Conservation (phyloP, 2,113 vertebrate species). For the Pelodiscus sinensis region DNA sequence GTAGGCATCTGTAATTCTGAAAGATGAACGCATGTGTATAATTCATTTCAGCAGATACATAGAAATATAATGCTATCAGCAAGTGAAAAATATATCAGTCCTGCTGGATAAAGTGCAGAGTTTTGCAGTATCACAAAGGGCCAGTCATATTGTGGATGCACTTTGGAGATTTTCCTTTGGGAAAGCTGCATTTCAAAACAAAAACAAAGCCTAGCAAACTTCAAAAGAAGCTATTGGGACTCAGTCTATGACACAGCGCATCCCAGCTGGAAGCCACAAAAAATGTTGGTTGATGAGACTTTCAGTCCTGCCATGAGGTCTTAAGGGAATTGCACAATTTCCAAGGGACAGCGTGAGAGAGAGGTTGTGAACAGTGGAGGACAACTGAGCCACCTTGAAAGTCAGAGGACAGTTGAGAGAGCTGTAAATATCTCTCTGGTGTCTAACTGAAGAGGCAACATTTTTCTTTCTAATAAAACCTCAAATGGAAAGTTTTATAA, state of each 20-base stretch:
- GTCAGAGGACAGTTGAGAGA: not conserved
- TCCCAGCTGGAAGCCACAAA: slow-evolving; percentile 6
- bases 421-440: not conserved
- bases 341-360: not conserved
- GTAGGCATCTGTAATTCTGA: not conserved
- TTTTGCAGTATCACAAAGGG: slow-evolving; percentile 47
- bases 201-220: slow-evolving; percentile 7
- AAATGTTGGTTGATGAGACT: not conserved
- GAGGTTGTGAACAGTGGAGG: not conserved
- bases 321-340: not conserved
- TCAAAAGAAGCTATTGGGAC: slow-evolving; percentile 39
- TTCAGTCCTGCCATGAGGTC: not conserved
- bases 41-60: not conserved
- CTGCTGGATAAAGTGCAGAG: not conserved
- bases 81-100: not conserved
- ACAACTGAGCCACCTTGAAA: not conserved
- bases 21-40: not conserved
- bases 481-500: not conserved
- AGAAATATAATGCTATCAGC: rapidly evolving
- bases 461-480: not conserved
- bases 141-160: not conserved
- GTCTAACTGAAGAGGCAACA: not conserved
- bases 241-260: not conserved
- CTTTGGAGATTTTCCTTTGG: slow-evolving; percentile 47
- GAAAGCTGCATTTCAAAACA: slow-evolving; percentile 21